Conservation (phyloP, 2,113 vertebrate genomes). For the Phycodurus eques region DNA sequence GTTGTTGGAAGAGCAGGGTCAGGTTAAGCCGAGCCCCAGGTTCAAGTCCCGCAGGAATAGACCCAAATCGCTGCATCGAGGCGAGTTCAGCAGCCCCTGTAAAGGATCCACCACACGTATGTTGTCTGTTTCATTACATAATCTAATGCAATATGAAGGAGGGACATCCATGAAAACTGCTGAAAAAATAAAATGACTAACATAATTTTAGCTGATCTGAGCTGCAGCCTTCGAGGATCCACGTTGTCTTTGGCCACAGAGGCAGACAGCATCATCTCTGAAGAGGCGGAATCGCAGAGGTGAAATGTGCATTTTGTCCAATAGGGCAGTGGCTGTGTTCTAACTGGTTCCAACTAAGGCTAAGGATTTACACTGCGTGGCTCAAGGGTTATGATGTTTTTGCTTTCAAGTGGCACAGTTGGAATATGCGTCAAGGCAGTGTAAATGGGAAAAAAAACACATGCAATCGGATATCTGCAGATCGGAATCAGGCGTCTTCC, state of each 20-base stretch:
- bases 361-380: no score
- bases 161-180: background rate
- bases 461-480: no score
- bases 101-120: constrained; percentile 84
- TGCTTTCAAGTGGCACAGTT: no score
- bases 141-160: background rate
- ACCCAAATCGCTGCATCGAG: constrained; percentile 87
- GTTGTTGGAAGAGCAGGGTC: constrained; percentile 87
- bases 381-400: no score
- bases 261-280: constrained; percentile 85
- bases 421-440: no score
- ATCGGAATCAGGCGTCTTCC: no score
- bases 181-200: background rate
- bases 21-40: constrained; percentile 83
- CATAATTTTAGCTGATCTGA: constrained; percentile 84
- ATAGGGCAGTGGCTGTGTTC: background rate
- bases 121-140: background rate
- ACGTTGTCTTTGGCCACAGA: constrained; percentile 92
- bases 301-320: constrained; percentile 46
- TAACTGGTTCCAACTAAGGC: background rate
- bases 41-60: constrained; percentile 78
- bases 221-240: constrained; percentile 87
- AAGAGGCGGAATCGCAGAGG: constrained; percentile 83
- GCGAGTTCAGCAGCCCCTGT: constrained; percentile 78
- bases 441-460: no score